Conservation (phyloP, 92 coral and sea anemone genomes). For the Epizoanthus rinbou region DNA sequence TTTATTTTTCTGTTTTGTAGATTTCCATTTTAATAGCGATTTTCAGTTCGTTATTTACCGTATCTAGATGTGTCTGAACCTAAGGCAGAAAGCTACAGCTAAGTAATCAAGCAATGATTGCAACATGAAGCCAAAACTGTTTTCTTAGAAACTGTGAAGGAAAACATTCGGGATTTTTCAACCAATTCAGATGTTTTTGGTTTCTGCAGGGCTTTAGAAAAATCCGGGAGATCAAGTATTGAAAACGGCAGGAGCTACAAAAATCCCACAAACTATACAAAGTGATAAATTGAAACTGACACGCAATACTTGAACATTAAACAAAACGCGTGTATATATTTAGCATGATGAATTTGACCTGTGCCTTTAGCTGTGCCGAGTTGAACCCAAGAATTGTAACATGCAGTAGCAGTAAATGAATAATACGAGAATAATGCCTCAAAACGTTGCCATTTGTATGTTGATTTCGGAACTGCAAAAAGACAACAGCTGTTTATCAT, state of each 20-base stretch:
- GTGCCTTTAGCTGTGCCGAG: not conserved
- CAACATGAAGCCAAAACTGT: no score
- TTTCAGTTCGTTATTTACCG: no score
- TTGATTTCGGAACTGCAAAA: not conserved
- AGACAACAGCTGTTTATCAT: not conserved
- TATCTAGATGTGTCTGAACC: no score
- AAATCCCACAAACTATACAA: not conserved
- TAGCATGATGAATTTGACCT: not conserved
- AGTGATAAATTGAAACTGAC: slow-evolving; percentile 7
- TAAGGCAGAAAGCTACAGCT: no score
- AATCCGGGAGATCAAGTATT: slow-evolving; percentile 7
- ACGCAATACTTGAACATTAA: not conserved
- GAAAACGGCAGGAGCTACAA: not conserved
- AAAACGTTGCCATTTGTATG: not conserved
- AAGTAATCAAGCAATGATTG: no score
- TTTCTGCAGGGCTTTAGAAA: slow-evolving; percentile 38
- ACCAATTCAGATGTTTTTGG: slow-evolving; percentile 3
- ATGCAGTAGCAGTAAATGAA: no score
- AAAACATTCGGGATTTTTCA: no score
- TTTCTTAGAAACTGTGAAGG: no score
- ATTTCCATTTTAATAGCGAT: no score
- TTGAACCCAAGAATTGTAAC: no score
- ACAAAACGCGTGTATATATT: not conserved
- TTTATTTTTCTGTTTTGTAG: no score
- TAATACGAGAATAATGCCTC: not conserved